Evolutionary conservation across 2,888 invertebrate species (phyloP).

Genomic region (Cryptosula pallasiana): DNA sequence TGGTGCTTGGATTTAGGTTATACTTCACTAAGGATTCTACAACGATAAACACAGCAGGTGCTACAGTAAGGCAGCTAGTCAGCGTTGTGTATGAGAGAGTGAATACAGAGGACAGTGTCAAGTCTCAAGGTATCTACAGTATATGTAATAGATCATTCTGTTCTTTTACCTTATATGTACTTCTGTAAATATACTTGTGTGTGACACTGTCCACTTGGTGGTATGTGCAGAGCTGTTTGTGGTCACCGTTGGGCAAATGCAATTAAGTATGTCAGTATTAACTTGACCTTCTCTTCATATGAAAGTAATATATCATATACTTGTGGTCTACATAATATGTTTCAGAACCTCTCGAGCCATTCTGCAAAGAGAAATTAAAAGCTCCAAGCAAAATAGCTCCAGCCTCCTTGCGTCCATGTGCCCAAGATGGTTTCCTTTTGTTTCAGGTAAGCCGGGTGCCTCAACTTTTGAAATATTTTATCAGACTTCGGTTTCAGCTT

Average conservation of each 20-base stretch:
- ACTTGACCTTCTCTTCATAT: neutral
- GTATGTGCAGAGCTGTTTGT: neutral
- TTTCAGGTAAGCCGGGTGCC: slow-evolving; percentile 82
- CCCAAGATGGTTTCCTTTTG: slow-evolving; percentile 85
- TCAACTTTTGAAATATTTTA: no score
- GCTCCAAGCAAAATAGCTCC: slow-evolving; percentile 70
- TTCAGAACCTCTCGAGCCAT: slow-evolving; percentile 49
- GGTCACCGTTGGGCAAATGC: neutral
- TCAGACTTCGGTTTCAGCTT: no score
- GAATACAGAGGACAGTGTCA: slow-evolving; percentile 48
- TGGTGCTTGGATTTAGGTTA: slow-evolving; percentile 93
- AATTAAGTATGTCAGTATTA: neutral
- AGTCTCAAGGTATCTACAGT: slow-evolving; percentile 43
- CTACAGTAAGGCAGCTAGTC: slow-evolving; percentile 90
- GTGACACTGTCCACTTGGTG: no score
- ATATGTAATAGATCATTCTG: no score
- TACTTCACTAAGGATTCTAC: slow-evolving; percentile 90
- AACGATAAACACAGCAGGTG: slow-evolving; percentile 94
- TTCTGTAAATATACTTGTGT: no score
- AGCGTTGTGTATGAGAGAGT: slow-evolving; percentile 63
- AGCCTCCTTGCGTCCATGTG: slow-evolving; percentile 77
- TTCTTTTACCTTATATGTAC: no score
- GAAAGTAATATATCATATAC: neutral
- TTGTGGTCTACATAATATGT: slow-evolving; percentile 13
- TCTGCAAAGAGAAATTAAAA: slow-evolving; percentile 74